phyloP scores from a whole-genome alignment of 2,888 invertebrate genomes.

The Nomada hirtipes region DNA sequence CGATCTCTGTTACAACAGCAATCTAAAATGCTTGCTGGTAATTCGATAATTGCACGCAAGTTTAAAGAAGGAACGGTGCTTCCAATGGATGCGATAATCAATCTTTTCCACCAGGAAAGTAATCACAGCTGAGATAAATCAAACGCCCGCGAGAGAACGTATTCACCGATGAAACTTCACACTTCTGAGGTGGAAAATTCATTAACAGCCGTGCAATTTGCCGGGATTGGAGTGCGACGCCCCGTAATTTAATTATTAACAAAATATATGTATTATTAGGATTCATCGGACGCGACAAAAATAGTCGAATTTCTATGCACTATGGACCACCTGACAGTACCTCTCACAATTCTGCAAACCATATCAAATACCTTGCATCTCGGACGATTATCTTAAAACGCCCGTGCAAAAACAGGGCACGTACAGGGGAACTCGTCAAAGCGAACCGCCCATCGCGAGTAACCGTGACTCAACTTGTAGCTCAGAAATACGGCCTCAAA shows the following conservation, averaged over 20 bases:
- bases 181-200: slow-evolving; percentile 22
- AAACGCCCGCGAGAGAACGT: neutral
- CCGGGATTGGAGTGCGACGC: neutral
- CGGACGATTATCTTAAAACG: too few species aligned
- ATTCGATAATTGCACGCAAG: neutral
- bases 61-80: neutral
- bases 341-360: too few species aligned
- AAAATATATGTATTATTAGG: too few species aligned
- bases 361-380: too few species aligned
- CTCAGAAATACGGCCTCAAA: neutral
- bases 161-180: neutral
- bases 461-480: neutral
- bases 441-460: neutral
- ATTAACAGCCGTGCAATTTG: slow-evolving; percentile 26
- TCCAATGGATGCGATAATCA: neutral
- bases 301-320: too few species aligned
- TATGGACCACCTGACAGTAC: too few species aligned
- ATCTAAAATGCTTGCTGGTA: too few species aligned
- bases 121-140: neutral
- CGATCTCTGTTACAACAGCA: neutral
- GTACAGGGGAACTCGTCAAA: neutral
- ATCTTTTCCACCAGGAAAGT: neutral
- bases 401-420: neutral
- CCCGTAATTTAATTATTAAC: neutral
- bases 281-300: too few species aligned